A percentile compares a stretch with the other conserved stretches of the same genome.
phyloP scores from a whole-genome alignment of 2,113 vertebrate species.

The Eonycteris spelaea region DNA sequence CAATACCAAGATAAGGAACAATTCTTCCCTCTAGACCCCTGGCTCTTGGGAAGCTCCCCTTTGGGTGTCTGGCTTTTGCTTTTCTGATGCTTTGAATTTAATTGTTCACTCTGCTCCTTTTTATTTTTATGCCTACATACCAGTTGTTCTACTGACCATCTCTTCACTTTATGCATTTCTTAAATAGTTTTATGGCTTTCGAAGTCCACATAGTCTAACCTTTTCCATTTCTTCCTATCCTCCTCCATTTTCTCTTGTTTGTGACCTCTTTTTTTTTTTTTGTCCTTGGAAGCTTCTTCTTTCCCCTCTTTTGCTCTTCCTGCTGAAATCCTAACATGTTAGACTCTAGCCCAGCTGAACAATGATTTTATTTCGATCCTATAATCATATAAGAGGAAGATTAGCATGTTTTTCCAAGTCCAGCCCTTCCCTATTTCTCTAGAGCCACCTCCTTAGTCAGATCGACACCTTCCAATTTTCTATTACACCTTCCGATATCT shows the following conservation, averaged over 20 bases:
- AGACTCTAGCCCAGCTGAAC: neutral
- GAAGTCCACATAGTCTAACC: neutral
- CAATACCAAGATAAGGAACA: neutral
- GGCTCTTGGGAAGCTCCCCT: neutral
- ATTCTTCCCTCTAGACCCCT: neutral
- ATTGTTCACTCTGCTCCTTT: neutral
- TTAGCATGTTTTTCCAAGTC: neutral
- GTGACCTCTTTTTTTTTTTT: slow-evolving; percentile 8
- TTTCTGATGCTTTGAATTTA: neutral
- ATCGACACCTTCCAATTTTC: neutral
- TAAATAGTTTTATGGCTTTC: neutral
- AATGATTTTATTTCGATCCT: slow-evolving; percentile 41
- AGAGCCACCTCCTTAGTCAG: slow-evolving; percentile 24
- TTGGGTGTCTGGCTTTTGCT: neutral
- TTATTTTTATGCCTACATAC: neutral
- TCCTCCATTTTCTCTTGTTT: neutral
- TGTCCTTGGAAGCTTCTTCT: neutral
- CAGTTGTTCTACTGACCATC: neutral
- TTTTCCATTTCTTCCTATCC: neutral
- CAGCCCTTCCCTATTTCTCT: neutral
- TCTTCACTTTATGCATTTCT: neutral
- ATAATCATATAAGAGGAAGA: slow-evolving; percentile 26
- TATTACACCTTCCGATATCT: neutral
- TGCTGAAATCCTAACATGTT: slow-evolving; percentile 15
- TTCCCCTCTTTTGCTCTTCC: neutral